Base-by-base conservation (phyloP, 2,113 vertebrate species). In the Nothobranchius furzeri region DNA sequence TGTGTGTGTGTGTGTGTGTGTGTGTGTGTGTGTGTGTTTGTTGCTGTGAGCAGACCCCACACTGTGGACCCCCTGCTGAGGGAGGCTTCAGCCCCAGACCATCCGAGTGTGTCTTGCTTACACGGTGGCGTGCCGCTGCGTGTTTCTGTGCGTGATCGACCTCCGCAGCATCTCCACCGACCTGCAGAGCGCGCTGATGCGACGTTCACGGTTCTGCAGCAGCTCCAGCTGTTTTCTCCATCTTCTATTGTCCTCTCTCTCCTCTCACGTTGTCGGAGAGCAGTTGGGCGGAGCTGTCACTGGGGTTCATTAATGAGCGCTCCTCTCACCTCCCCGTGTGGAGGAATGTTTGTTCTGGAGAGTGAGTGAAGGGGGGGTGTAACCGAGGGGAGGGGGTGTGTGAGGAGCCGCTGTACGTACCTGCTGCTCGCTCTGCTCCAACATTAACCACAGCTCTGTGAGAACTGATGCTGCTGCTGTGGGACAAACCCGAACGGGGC, bases 341-440 rank as follows among this genome's bases (percentile, higher is more conserved):
- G 81, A 89, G 81, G 84, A 89, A 83, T 90, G 86, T 83, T 78
- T 86, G 80, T 76, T 42, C 58, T 63, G 80, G 65, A 65, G 74
- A 84, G 79, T 63, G 70, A 82, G 66, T 62, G 81, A 72, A 57
- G 59, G 60, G 52, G 12, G 49, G 13, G 14, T 14, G 14, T n/a
- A 35, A 45, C 7, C 47, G 68, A 42, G 51, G 53, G 50, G 54
- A 43, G 12, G 48, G 60, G 78, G 84, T 61, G 73, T 68, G 74
- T 83, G 81, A 85, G 73, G 73, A 82, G 78, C 74, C 53, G 71
- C 75, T 13, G 56, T 89, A 87, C 90, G 56, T 89, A 87, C 90
- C 90, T 90, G 85, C 83, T 89, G 79, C 82, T 83, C 76, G 72
- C 80, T 47, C 75, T 77, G 85, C 88, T 92, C 85, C 83, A 79